Base-by-base conservation (phyloP, 2,888 invertebrate genomes). In the Euplagia quadripunctaria region DNA sequence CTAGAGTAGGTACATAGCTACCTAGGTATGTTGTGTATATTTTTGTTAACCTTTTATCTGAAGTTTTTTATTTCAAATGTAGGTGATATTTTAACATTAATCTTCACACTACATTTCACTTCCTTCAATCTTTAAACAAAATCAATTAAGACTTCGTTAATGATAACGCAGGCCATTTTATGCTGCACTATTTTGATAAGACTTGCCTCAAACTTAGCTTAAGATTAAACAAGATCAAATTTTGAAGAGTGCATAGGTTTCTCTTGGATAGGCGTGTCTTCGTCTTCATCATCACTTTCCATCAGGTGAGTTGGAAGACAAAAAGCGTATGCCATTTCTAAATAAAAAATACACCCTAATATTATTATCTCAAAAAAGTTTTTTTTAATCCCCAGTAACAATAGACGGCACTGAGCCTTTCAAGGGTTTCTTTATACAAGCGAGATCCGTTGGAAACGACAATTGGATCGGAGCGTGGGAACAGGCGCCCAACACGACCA, bases 401-500 rank as follows among this genome's bases (percentile, higher is more conserved):
- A 96, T 97, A 80, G 94, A 94, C 71, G 96, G 96, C 0, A 88
- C 92, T 16, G 96, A 96, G 20, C 92, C 97, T 1, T 98, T 98
- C 94, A 97, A 98, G 85, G 98, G 98, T n/a, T 98, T 98, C 96
- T 98, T 98, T 92, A 93, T 98, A 66, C 98, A 98, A 94, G 98
- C 98, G 0, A 97, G 98, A 63, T 98, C 98, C 83, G 96, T 96
- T 14, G 96, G 97, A 75, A 96, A 97, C 0, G 96, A 98, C 87
- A 96, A 97, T 78, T 98, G 98, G 98, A 95, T 98, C 67, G 98
- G 98, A 4, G 94, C 96, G 63, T 98, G 97, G 97, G 96, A 97
- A 77, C 96, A 97, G 80, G 97, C 97, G 0, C 97, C 97, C 0
- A 98, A 98, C 88, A 97, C 98, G 4, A 98, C 97, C 82, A 94